A percentile compares a stretch with the other conserved stretches of the same genome.
phyloP scores from a whole-genome alignment of 53 echinoderm and acorn worm species.

The Patiria pectinifera region DNA sequence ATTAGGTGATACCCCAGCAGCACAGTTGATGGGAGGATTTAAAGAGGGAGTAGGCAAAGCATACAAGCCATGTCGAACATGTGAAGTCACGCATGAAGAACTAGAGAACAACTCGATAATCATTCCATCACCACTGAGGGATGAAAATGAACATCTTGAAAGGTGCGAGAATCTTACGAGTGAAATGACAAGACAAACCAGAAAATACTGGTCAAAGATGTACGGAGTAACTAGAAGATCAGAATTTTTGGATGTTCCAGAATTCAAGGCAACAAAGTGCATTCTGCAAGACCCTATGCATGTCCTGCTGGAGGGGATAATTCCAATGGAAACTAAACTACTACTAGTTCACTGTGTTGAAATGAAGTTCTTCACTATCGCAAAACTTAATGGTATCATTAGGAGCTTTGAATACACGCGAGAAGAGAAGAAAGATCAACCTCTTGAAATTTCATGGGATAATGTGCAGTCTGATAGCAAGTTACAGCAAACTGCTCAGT shows the following conservation, averaged over 20 bases:
- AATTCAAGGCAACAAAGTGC: constrained; percentile 2
- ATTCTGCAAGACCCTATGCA: constrained; percentile 29
- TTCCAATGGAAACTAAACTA: neutral
- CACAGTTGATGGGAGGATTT: constrained; percentile 58
- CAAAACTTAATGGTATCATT: neutral
- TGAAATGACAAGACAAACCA: neutral
- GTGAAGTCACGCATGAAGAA: constrained; percentile 30
- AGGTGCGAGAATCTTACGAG: constrained; percentile 25
- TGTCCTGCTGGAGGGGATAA: constrained; percentile 26
- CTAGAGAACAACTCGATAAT: constrained; percentile 15
- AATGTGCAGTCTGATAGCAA: constrained; percentile 3
- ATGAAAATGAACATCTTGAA: constrained; percentile 62
- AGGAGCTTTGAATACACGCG: neutral
- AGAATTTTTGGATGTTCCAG: constrained; percentile 4
- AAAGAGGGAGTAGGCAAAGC: constrained; percentile 59
- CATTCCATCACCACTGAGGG: constrained; percentile 12
- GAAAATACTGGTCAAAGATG: constrained; percentile 1
- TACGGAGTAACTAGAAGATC: constrained; percentile 8
- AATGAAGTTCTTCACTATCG: neutral
- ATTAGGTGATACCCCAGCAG: constrained; percentile 52
- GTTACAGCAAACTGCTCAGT: constrained; percentile 23
- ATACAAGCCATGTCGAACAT: constrained; percentile 55
- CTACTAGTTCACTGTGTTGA: constrained; percentile 3
- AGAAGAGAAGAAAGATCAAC: neutral
- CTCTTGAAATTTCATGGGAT: neutral